A percentile compares a stretch with the other conserved stretches of the same genome.
Evolutionary conservation across 2,113 vertebrate genomes (phyloP).

Genomic region (Egretta garzetta): DNA sequence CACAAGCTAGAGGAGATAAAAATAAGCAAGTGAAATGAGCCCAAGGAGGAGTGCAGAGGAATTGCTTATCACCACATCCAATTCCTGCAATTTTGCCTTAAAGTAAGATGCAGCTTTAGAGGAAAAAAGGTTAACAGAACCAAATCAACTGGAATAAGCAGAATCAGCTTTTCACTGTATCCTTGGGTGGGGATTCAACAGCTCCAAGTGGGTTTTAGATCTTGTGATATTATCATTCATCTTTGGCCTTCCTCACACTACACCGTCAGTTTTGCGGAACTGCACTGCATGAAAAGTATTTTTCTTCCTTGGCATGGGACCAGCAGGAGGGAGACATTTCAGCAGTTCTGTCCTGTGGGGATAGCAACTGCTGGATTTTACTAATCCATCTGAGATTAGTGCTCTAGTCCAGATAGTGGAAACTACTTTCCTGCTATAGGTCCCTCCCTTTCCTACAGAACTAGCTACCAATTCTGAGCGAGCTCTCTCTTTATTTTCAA

Average conservation of each 20-base stretch:
- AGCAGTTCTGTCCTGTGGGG: conserved; percentile 5
- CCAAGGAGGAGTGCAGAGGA: neutral
- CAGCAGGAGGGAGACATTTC: neutral
- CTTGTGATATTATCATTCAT: neutral
- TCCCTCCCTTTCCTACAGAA: neutral
- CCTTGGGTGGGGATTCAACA: neutral
- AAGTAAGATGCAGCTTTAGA: neutral
- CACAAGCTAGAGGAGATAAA: neutral
- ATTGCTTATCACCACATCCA: neutral
- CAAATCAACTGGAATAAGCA: neutral
- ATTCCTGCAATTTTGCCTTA: neutral
- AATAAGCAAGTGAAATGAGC: neutral
- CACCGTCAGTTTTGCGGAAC: neutral
- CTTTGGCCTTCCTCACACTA: neutral
- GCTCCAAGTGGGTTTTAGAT: neutral
- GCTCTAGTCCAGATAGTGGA: neutral
- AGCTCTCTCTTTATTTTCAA: neutral
- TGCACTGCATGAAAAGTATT: neutral
- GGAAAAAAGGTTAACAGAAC: neutral
- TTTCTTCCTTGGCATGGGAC: neutral
- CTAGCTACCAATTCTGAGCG: neutral
- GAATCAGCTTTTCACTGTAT: neutral
- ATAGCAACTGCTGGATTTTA: neutral
- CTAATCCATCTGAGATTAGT: neutral
- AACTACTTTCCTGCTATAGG: neutral